Percentiles rank a stretch among this genome's conserved stretches.
Evolutionary conservation across 2,888 invertebrate species (phyloP).

Genomic region (Acholoe squamosa): DNA sequence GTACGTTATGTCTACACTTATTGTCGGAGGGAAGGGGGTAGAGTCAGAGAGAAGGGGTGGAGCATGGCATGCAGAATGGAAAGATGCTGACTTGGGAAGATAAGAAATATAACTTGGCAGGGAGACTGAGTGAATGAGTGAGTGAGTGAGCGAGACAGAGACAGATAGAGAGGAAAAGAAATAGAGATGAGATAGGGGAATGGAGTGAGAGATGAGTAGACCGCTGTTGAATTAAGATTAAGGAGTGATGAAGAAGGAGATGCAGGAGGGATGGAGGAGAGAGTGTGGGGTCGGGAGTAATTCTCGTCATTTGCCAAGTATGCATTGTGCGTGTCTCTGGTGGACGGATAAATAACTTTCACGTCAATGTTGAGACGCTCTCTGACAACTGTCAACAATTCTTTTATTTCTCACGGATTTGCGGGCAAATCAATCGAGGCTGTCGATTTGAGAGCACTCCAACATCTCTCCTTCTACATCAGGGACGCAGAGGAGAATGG

Average conservation of each 20-base stretch:
- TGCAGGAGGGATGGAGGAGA: too few relatives aligned
- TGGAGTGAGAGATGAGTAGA: too few relatives aligned
- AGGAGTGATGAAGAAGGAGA: too few relatives aligned
- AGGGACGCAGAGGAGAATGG: background rate
- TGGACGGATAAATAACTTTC: constrained; percentile 2
- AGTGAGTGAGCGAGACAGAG: too few relatives aligned
- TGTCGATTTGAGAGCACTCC: background rate
- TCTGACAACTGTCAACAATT: constrained; percentile 20
- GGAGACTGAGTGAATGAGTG: too few relatives aligned
- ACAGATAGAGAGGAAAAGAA: too few relatives aligned
- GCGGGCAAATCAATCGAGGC: background rate
- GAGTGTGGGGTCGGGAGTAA: background rate
- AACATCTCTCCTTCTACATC: background rate
- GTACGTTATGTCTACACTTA: background rate
- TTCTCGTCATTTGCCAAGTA: constrained; percentile 13
- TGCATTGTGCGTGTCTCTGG: background rate
- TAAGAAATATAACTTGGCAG: too few relatives aligned
- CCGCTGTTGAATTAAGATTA: too few relatives aligned
- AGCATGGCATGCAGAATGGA: too few relatives aligned
- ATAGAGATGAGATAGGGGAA: too few relatives aligned
- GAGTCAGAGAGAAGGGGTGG: too few relatives aligned
- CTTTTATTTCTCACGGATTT: background rate
- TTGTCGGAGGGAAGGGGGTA: background rate
- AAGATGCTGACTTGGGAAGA: too few relatives aligned
- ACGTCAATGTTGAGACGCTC: background rate